Base-by-base conservation (phyloP, 2,113 vertebrate species). In the Cebidichthys violaceus region DNA sequence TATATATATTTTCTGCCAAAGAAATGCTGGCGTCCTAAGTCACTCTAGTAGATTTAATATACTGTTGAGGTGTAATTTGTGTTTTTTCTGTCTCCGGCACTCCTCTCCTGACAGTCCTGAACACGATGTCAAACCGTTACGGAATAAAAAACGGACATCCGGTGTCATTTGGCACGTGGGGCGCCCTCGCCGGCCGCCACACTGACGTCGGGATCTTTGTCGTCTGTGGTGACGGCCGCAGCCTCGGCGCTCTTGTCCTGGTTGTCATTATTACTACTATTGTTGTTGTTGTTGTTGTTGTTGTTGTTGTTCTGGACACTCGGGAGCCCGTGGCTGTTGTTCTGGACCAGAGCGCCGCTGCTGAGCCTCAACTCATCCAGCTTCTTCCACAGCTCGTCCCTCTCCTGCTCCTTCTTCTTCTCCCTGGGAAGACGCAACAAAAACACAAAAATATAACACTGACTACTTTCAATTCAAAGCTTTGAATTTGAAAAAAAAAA, bases 391-490 rank as follows among this genome's bases (percentile, higher is more conserved):
- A 99, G 79, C 94, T 99, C 98, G 85, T 99, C 97, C 35, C 98
- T 95, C 92, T 99, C 98, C 92, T 99, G 94, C 94, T 99, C 98
- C 72, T 97, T 99, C 93, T 98, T 99, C 92, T 98, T 99, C 94
- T 99, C 98, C 94, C 98, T 99, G 92, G 17, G 37, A 24, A 14
- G 9, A 31, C 4, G 4, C 41, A 20, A 4, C 24, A 57, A 45
- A 22, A 1, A 6, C 35, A 41, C 1, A 20, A 1, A 50, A 20
- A 20, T 20, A 20, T 9, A 22, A 50, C 18, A 50, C 47, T 0
- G 47, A 50, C 18, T 6, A 24, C 20, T 54, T 27, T n/a, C n/a
- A n/a, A n/a, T n/a, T n/a, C n/a, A n/a, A 27, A 57, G 54, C 54
- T 27, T 55, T 4, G 22, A 55, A 52, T 52, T 50, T 6, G 14